These are phyloP conservation scores for Parnassius glacialis DNA, from an alignment of 2,888 invertebrate species.

Conservation along the genomic window DNA sequence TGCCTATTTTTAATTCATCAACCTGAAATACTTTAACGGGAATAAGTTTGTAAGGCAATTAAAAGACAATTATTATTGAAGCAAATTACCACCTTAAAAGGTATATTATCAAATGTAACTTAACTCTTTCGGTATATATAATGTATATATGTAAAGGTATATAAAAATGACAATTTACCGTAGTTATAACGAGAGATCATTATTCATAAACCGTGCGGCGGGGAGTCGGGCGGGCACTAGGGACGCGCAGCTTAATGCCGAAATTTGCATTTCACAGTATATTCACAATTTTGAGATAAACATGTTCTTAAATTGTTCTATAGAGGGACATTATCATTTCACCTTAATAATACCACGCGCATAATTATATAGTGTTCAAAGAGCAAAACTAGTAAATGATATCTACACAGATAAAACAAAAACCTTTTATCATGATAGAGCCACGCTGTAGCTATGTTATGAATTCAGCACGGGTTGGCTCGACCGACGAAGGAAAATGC, in stretches of 20 bases:
- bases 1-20: no score
- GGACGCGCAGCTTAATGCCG: conserved; percentile 65
- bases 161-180: conserved; percentile 35
- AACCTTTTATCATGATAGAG: no score
- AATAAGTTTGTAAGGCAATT: no score
- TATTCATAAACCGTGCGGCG: conserved; percentile 61
- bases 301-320: conserved; percentile 4
- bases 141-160: conserved; percentile 16
- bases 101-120: background rate
- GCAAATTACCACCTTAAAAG: no score
- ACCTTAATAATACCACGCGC: background rate
- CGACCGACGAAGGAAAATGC: no score
- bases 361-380: no score
- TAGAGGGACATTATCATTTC: background rate
- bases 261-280: conserved; percentile 65
- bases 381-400: no score
- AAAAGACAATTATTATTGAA: no score
- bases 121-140: background rate
- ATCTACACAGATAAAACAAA: no score
- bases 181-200: conserved; percentile 54
- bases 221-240: conserved; percentile 54
- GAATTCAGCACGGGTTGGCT: no score
- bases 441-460: no score
- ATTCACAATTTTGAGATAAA: conserved; percentile 38
- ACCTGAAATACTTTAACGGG: no score